Conservation (phyloP, 1,140 invertebrate genomes). For the Lordiphosa stackelbergi region DNA sequence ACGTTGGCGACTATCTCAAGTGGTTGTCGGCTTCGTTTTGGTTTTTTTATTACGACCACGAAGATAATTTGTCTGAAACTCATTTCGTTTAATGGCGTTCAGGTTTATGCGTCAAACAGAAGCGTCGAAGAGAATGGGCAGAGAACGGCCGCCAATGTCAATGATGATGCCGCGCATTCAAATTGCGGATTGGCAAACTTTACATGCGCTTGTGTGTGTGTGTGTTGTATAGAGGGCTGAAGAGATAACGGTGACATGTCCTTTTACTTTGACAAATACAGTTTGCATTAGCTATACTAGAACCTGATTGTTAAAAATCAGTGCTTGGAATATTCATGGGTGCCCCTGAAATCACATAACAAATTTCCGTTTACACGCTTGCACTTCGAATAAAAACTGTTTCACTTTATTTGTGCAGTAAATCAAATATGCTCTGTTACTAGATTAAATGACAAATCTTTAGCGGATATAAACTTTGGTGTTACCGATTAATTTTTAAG, state of each 20-base stretch:
- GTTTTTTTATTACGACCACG: constrained; percentile 9
- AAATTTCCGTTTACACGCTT: no score
- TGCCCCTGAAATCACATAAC: background rate
- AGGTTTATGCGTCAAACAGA: constrained; percentile 67
- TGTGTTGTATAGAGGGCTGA: constrained; percentile 5
- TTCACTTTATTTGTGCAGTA: no score
- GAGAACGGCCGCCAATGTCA: constrained; percentile 39
- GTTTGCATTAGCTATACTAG: background rate
- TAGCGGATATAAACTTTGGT: no score
- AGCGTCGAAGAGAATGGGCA: constrained; percentile 32
- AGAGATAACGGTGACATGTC: constrained; percentile 11
- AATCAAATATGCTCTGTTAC: no score
- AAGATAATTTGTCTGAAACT: constrained; percentile 70
- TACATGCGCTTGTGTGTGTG: constrained; percentile 17
- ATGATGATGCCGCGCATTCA: constrained; percentile 66
- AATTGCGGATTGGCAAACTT: constrained; percentile 72
- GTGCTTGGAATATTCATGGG: background rate
- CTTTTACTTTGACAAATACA: constrained; percentile 5
- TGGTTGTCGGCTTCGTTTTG: constrained; percentile 5
- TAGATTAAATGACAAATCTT: no score
- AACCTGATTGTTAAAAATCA: background rate
- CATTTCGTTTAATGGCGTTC: constrained; percentile 72
- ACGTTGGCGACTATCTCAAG: constrained; percentile 21
- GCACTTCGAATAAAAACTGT: no score
- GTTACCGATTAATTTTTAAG: no score